These are phyloP conservation scores for Cynocephalus volans DNA, from an alignment of 2,113 vertebrate species.

Conservation along the genomic window DNA sequence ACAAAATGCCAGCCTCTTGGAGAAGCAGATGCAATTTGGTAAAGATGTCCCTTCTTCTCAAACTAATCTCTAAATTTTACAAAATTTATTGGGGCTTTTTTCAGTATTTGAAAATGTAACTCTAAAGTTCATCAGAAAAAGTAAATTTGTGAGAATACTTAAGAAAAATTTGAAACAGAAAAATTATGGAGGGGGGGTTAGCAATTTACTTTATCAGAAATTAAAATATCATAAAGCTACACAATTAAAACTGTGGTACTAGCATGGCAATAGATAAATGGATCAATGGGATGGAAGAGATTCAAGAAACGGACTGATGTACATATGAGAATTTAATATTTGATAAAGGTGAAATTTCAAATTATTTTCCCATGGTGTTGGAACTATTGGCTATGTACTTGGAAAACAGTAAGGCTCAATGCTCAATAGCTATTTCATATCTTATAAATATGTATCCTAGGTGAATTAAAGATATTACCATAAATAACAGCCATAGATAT, in stretches of 20 bases:
- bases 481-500: conserved; percentile 21
- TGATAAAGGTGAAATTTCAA: conserved; percentile 51
- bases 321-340: conserved; percentile 40
- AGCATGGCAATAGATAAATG: background rate
- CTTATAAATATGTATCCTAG: background rate
- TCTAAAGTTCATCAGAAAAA: conserved; percentile 4
- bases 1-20: background rate
- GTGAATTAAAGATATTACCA: conserved; percentile 37
- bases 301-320: background rate
- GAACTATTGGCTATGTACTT: conserved; percentile 28
- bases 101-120: background rate
- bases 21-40: background rate
- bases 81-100: background rate
- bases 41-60: background rate
- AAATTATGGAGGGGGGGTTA: background rate
- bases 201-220: conserved; percentile 11
- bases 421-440: conserved; percentile 25
- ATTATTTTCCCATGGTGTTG: background rate
- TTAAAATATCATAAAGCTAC: conserved; percentile 28
- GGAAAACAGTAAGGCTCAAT: background rate
- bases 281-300: background rate
- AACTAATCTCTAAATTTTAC: background rate
- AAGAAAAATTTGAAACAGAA: conserved; percentile 42
- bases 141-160: background rate
- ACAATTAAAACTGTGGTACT: background rate